Conservation (phyloP, 2,888 invertebrate species). For the Lissonota sp. region DNA sequence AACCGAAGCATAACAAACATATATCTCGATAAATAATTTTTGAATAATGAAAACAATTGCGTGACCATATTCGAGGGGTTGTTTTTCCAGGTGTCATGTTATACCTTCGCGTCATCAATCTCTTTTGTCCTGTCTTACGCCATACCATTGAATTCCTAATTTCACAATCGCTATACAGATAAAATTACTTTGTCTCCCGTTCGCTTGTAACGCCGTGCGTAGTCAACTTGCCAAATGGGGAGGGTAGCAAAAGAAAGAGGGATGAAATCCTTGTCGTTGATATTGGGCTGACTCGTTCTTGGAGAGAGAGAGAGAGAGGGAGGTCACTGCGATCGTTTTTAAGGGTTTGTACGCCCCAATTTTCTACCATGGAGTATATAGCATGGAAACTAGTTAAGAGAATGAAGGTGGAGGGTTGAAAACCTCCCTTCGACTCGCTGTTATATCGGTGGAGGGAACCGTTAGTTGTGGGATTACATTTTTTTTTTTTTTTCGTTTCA, state of each 20-base stretch:
- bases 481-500: constrained; percentile 70
- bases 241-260: constrained; percentile 37
- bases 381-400: constrained; percentile 81
- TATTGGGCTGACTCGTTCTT: constrained; percentile 1
- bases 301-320: constrained; percentile 45
- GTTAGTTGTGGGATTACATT: constrained; percentile 72
- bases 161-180: constrained; percentile 70
- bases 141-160: constrained; percentile 64
- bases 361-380: constrained; percentile 54
- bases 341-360: constrained; percentile 56
- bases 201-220: constrained; percentile 71
- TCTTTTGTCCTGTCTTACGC: constrained; percentile 22
- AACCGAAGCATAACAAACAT: too few species aligned
- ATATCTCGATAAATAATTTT: too few species aligned
- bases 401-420: constrained; percentile 63
- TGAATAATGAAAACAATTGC: too few species aligned
- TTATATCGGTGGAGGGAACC: constrained; percentile 26
- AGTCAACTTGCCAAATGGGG: constrained; percentile 68
- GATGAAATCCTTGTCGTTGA: constrained; percentile 29
- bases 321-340: constrained; percentile 66
- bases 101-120: not conserved
- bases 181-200: constrained; percentile 79
- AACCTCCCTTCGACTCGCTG: constrained; percentile 26
- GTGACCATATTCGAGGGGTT: too few species aligned
- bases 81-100: not conserved